A percentile compares a stretch with the other conserved stretches of the same genome.
These are phyloP conservation scores for Microchirus variegatus DNA, from an alignment of 2,797 vertebrate genomes.

Conservation along the genomic window DNA sequence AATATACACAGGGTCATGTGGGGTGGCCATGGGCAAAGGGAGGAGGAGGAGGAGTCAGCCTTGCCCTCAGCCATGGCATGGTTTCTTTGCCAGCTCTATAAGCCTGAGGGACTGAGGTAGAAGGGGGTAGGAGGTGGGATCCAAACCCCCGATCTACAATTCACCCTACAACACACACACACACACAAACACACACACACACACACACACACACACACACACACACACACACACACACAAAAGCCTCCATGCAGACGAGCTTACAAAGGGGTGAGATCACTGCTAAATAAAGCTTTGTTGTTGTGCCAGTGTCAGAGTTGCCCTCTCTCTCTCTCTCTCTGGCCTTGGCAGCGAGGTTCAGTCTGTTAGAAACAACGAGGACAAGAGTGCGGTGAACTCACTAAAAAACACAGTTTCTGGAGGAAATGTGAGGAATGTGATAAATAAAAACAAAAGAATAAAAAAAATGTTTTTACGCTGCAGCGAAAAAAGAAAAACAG, in stretches of 20 bases:
- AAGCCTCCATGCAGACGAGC: slow-evolving; percentile 73
- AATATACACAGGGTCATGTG: slow-evolving; percentile 61
- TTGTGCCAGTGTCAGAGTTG: slow-evolving; percentile 77
- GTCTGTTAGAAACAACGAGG: slow-evolving; percentile 68
- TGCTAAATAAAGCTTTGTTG: slow-evolving; percentile 74
- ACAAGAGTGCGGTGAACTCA: slow-evolving; percentile 60
- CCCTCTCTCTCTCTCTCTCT: slow-evolving; percentile 67
- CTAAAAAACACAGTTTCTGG: slow-evolving; percentile 53
- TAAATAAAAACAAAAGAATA: slow-evolving; percentile 47
- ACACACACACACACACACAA: slow-evolving; percentile 41
- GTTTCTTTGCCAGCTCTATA: slow-evolving; percentile 73
- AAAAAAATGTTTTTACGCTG: slow-evolving; percentile 54
- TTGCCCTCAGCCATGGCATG: slow-evolving; percentile 81
- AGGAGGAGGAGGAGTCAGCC: slow-evolving; percentile 70
- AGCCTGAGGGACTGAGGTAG: slow-evolving; percentile 72
- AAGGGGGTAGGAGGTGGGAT: slow-evolving; percentile 54
- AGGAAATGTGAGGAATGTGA: slow-evolving; percentile 48
- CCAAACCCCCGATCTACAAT: slow-evolving; percentile 45
- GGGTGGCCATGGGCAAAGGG: slow-evolving; percentile 69
- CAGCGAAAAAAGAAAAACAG: slow-evolving; percentile 53
- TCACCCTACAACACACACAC: slow-evolving; percentile 52
- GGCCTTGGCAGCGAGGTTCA: slow-evolving; percentile 72
- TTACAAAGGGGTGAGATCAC: slow-evolving; percentile 80
- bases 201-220: slow-evolving; percentile 40
- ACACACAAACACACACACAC: slow-evolving; percentile 41